phyloP scores from a whole-genome alignment of 1,140 invertebrate species.

The Xylocopa sonorina region DNA sequence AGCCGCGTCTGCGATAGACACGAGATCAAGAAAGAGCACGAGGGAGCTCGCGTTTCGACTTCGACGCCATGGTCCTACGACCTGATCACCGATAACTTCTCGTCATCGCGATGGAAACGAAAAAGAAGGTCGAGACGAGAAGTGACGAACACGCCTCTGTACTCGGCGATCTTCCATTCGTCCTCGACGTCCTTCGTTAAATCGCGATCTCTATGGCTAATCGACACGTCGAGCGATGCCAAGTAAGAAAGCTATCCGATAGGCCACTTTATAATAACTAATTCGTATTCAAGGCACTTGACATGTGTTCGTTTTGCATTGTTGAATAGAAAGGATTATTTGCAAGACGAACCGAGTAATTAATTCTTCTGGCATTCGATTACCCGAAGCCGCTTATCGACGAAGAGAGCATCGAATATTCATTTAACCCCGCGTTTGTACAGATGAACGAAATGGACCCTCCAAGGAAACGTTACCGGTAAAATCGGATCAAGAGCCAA shows the following conservation, averaged over 20 bases:
- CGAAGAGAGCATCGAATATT: not conserved
- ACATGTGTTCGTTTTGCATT: no score
- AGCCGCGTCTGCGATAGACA: not conserved
- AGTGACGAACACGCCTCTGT: not conserved
- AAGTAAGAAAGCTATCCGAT: no score
- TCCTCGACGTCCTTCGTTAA: no score
- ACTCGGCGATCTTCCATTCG: no score
- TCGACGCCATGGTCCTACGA: not conserved
- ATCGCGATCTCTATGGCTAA: no score
- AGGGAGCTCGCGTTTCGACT: not conserved
- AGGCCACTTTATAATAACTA: no score
- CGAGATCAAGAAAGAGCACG: not conserved
- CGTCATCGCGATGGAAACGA: not conserved
- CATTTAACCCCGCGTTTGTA: not conserved
- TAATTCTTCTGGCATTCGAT: not conserved
- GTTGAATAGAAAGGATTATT: not conserved
- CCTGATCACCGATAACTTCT: not conserved
- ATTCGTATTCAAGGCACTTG: no score
- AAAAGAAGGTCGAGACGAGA: not conserved
- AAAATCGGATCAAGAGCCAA: constrained; percentile 2
- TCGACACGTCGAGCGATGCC: no score
- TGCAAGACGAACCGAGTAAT: accelerated
- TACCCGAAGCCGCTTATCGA: constrained; percentile 12
- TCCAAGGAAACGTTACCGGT: not conserved
- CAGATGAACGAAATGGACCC: not conserved